These are phyloP conservation scores for Ochotona princeps DNA, from an alignment of 2,113 vertebrate species.

Conservation along the genomic window DNA sequence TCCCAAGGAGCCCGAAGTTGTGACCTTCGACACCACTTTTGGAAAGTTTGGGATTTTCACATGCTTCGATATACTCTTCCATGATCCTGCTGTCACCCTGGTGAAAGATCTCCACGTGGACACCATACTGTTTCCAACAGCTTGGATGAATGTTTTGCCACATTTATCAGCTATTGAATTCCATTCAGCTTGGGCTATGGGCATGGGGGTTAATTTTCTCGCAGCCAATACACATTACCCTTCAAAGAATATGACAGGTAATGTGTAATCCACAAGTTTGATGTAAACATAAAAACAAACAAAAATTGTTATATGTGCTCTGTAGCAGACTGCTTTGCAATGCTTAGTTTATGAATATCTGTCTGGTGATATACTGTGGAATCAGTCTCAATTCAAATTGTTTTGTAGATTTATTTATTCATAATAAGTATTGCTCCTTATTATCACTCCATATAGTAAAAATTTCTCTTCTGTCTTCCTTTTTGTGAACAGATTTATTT, in stretches of 20 bases:
- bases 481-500: no score
- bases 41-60: slow-evolving; percentile 91
- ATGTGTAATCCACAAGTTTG: neutral
- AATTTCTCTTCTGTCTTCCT: no score
- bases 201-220: slow-evolving; percentile 85
- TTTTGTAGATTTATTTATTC: slow-evolving; percentile 32
- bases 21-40: slow-evolving; percentile 91
- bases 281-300: neutral
- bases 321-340: neutral
- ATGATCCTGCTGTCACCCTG: slow-evolving; percentile 85
- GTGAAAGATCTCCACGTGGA: slow-evolving; percentile 85
- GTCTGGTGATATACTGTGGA: neutral
- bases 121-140: slow-evolving; percentile 79
- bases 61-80: slow-evolving; percentile 93
- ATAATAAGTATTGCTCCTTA: neutral
- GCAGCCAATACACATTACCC: slow-evolving; percentile 88
- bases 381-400: neutral
- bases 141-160: slow-evolving; percentile 83
- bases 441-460: neutral
- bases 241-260: slow-evolving; percentile 86
- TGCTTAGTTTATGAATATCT: neutral
- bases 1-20: slow-evolving; percentile 83
- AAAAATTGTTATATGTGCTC: neutral
- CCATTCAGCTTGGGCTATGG: slow-evolving; percentile 86
- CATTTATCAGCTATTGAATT: slow-evolving; percentile 81